Percentiles rank a stretch among this genome's conserved stretches.
phyloP scores from a whole-genome alignment of 2,888 invertebrate species.

The Diogma glabrata region DNA sequence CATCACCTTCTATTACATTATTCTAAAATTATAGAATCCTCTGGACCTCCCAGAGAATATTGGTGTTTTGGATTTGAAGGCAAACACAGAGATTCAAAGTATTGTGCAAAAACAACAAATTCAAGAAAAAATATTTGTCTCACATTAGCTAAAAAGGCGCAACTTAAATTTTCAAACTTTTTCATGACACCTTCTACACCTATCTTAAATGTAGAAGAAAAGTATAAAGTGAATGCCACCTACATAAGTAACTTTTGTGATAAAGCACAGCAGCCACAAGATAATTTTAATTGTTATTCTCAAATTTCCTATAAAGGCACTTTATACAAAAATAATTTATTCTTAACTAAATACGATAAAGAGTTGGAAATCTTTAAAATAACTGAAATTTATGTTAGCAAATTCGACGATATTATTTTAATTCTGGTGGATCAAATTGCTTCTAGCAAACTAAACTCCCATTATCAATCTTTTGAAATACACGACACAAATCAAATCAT shows the following conservation, averaged over 20 bases:
- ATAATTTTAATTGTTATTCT: constrained; percentile 1
- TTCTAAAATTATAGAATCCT: background rate
- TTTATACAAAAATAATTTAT: background rate
- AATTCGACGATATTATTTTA: background rate
- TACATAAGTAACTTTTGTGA: background rate
- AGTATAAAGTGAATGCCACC: background rate
- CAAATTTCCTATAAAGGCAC: constrained; percentile 1
- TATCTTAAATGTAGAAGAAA: background rate
- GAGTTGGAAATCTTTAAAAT: background rate
- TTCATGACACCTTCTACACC: background rate
- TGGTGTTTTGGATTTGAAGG: constrained; percentile 6
- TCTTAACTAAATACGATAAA: background rate
- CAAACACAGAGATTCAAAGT: background rate
- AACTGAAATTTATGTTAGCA: background rate
- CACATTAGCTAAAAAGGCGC: background rate
- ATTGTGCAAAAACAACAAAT: background rate
- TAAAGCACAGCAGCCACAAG: background rate
- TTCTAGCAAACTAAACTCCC: background rate
- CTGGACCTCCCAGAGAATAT: background rate
- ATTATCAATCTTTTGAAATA: constrained; percentile 2
- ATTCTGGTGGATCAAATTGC: constrained; percentile 2
- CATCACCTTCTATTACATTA: background rate
- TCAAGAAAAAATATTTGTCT: background rate
- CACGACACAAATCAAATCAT: background rate
- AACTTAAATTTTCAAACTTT: background rate